Conservation (phyloP, 2,797 vertebrate genomes). For the Steatocranus sp. region DNA sequence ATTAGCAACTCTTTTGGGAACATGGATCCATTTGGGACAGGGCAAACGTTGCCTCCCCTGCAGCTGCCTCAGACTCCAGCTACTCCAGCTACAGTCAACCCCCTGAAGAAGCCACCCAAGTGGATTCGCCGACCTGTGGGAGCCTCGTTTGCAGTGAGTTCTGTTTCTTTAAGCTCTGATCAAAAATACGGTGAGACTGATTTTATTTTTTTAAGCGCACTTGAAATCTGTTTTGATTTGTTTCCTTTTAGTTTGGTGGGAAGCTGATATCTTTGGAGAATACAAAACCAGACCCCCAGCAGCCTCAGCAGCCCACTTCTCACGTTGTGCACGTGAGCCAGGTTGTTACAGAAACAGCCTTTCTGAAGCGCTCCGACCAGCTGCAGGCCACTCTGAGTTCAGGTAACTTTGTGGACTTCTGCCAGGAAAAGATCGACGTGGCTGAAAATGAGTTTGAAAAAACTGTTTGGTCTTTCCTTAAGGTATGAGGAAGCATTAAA, state of each 20-base stretch:
- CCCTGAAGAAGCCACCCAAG: slow-evolving; percentile 94
- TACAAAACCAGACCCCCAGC: slow-evolving; percentile 66
- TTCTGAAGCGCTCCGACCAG: slow-evolving; percentile 82
- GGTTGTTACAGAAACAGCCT: slow-evolving; percentile 89
- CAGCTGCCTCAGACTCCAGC: slow-evolving; percentile 83
- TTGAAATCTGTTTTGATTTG: not conserved
- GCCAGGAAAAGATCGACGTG: slow-evolving; percentile 83
- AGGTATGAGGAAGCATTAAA: slow-evolving; percentile 70
- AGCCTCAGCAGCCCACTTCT: slow-evolving; percentile 63
- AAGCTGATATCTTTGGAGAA: slow-evolving; percentile 91
- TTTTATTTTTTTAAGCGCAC: not conserved
- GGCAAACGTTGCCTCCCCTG: slow-evolving; percentile 86
- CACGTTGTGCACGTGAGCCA: slow-evolving; percentile 86
- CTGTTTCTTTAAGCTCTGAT: not conserved
- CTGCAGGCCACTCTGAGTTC: slow-evolving; percentile 86
- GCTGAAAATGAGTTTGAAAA: slow-evolving; percentile 87
- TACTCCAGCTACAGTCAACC: slow-evolving; percentile 72
- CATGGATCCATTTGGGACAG: slow-evolving; percentile 93
- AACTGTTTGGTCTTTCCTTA: slow-evolving; percentile 92
- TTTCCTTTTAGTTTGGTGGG: slow-evolving; percentile 84
- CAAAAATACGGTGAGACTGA: too few species aligned
- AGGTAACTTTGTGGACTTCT: slow-evolving; percentile 83
- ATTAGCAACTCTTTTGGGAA: slow-evolving; percentile 92
- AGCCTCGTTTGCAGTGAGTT: slow-evolving; percentile 90
- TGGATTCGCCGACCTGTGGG: slow-evolving; percentile 93